These are phyloP conservation scores for Antechinus stuartii DNA, from an alignment of 2,113 vertebrate species.

Conservation along the genomic window DNA sequence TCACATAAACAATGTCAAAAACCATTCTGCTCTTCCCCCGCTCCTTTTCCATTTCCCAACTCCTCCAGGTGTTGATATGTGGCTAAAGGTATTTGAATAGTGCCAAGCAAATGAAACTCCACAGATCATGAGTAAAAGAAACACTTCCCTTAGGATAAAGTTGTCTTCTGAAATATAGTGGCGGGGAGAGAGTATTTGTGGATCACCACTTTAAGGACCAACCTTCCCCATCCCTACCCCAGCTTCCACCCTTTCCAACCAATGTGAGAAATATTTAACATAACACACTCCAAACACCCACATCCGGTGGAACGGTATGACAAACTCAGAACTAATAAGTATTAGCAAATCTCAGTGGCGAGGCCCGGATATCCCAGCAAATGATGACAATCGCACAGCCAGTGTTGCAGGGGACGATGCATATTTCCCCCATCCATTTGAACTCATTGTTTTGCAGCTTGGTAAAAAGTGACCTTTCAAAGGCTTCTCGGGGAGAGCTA, in stretches of 20 bases:
- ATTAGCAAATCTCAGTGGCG: constrained; percentile 74
- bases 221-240: background rate
- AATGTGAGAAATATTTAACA: constrained; percentile 69
- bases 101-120: background rate
- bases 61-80: constrained; percentile 5
- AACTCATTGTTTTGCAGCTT: constrained; percentile 28
- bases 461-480: constrained; percentile 57
- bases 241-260: constrained; percentile 40
- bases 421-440: constrained; percentile 7
- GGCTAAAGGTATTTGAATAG: constrained; percentile 36
- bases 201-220: background rate
- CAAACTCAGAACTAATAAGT: constrained; percentile 56
- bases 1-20: constrained; percentile 38
- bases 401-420: constrained; percentile 5
- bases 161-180: constrained; percentile 6
- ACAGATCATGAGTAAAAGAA: background rate
- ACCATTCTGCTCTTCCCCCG: background rate
- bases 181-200: background rate
- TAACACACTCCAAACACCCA: constrained; percentile 66
- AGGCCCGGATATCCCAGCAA: constrained; percentile 73
- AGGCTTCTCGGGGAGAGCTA: constrained; percentile 45
- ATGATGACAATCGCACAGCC: constrained; percentile 68
- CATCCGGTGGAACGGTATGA: constrained; percentile 54
- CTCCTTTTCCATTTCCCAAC: constrained; percentile 43
- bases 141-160: background rate